Evolutionary conservation across 2,113 vertebrate species (phyloP).

Genomic region (Pogonocichla stellata): DNA sequence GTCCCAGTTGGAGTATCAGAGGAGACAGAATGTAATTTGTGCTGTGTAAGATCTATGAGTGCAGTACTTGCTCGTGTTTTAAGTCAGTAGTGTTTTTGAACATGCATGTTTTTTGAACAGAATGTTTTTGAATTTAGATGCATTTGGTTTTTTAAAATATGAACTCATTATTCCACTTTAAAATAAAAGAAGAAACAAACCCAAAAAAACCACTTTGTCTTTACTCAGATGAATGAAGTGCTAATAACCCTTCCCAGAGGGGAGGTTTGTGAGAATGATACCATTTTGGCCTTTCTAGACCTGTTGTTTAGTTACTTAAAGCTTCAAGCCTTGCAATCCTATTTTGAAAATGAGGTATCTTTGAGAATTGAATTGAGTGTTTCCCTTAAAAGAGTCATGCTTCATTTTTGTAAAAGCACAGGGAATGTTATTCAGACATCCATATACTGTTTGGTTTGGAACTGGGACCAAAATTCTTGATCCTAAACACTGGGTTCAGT

Average conservation of each 20-base stretch:
- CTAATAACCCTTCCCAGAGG: neutral
- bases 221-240: neutral
- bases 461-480: neutral
- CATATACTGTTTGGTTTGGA: neutral
- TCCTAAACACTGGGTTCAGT: neutral
- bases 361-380: neutral
- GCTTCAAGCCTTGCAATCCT: neutral
- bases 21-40: neutral
- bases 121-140: neutral
- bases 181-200: neutral
- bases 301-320: neutral
- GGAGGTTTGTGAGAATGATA: neutral
- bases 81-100: neutral
- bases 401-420: neutral
- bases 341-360: neutral
- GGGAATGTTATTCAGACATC: neutral
- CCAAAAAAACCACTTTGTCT: neutral
- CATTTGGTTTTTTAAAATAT: neutral
- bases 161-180: neutral
- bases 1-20: neutral
- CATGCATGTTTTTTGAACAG: neutral
- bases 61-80: neutral
- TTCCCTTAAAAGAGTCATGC: neutral
- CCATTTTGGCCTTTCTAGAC: neutral
- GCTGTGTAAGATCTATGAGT: rapidly evolving